Evolutionary conservation across 2,888 invertebrate genomes (phyloP), one percentile per base, ranked within the genome.

Genomic region (Acleris cristana): DNA sequence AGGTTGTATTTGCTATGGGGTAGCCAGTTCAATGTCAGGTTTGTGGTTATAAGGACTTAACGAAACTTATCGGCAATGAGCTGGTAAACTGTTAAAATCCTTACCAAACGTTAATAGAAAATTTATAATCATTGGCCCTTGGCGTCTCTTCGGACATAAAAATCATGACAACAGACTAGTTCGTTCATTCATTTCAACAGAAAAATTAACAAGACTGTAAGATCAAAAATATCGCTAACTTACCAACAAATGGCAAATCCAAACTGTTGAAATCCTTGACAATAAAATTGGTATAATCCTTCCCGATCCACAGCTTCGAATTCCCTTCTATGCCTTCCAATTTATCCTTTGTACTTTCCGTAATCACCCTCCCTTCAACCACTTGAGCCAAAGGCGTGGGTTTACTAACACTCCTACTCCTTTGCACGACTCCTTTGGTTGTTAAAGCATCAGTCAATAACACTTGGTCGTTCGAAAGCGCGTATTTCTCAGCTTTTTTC

Each of bases 281-380:
- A 72, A 99, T 99, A 84, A 99, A 99, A 90, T 99, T 99, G 0
- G 96, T 96, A 80, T 99, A 99, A 84, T 99, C 99, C 87, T 99
- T 99, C 68, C 99, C 99, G 57, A 98, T 95, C 99, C 99, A 99
- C 62, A 97, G 91, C 81, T 98, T 98, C 0, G 97, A 95, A 62
- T 96, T 95, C 0, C 96, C 96, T 76, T 95, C 94, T 0, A 87
- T 74, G 0, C 81, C 87, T 69, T 90, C 88, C 68, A 88, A 62
- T 0, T 76, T 83, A 49, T 87, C 84, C 51, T 87, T 88, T 0
- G 87, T 88, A 18, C 74, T 83, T 44, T 89, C 91, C 0, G 92
- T 92, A 14, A 83, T 86, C 2, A 82, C 90, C 70, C 83, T 85
- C 44, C 83, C 90, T 74, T 85, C 93, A 23, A 77, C 91, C 70